phyloP scores from a whole-genome alignment of 2,888 invertebrate species.

The Asteroscopus sphinx region DNA sequence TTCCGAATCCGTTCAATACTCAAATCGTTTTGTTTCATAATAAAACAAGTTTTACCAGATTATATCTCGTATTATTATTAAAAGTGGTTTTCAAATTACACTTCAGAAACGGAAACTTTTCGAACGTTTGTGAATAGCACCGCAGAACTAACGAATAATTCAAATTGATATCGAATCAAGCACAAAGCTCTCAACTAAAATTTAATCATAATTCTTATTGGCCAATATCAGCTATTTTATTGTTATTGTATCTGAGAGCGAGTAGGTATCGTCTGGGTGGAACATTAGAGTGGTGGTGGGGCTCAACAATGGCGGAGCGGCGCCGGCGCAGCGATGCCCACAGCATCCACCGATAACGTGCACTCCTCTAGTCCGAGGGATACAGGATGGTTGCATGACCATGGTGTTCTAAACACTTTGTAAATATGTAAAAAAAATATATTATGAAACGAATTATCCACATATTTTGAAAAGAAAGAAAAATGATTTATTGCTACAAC shows the following conservation, averaged over 20 bases:
- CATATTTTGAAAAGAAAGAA: no score
- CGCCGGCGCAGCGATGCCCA: slow-evolving; percentile 68
- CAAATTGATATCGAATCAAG: slow-evolving; percentile 5
- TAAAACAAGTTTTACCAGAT: no score
- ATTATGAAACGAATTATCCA: not conserved
- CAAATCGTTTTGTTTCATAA: no score
- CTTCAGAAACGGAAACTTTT: no score
- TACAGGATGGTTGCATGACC: slow-evolving; percentile 55
- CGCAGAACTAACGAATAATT: slow-evolving; percentile 13
- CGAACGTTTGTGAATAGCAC: no score
- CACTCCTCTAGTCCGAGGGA: slow-evolving; percentile 50
- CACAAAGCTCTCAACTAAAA: slow-evolving; percentile 38
- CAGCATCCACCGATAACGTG: slow-evolving; percentile 70
- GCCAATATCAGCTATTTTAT: slow-evolving; percentile 59
- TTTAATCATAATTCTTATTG: slow-evolving; percentile 60
- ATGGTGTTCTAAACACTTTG: slow-evolving; percentile 12
- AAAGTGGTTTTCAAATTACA: no score
- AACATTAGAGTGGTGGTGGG: slow-evolving; percentile 59
- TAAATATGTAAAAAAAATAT: not conserved
- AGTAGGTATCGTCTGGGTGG: slow-evolving; percentile 44
- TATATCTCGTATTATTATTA: no score
- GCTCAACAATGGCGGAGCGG: slow-evolving; percentile 65
- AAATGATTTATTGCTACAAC: no score
- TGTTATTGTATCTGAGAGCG: slow-evolving; percentile 57
- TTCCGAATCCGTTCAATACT: no score